Base-by-base conservation (phyloP, 2,113 vertebrate genomes). In the Nymphicus hollandicus region DNA sequence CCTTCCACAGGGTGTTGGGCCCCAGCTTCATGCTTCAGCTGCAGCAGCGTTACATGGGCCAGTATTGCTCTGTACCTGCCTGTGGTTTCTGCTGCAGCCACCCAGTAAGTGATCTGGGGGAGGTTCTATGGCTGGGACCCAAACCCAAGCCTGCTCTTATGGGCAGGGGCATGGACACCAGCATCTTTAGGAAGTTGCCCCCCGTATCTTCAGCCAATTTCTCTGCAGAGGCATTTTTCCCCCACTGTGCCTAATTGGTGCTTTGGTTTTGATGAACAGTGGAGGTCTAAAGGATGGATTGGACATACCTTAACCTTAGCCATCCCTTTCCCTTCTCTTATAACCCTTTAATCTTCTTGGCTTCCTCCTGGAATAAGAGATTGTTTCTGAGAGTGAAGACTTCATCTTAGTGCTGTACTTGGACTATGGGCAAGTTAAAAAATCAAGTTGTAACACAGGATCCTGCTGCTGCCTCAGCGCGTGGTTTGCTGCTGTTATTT, bases 1-100 rank as follows among this genome's bases (percentile, higher is more conserved):
- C 44, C 61, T 84, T 70, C 31, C 0, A 0, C 5, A 29, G 13
- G 63, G 33, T 2, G 2, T 12, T 24, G 47, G 29, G 39, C 52
- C 50, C 22, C 19, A 41, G 23, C 20, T 49, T 52, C 31, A 31
- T 4, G 8, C 29, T 41, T 35, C 8, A 43, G 58, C 47, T 29
- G 31, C 1, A 1, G 28, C 13, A 4, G 8, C 6, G 20, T 9
- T 29, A 31, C 33, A 2, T 0, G 4, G n/a, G 31, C 43, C 31
- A 13, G 6, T 15, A 2, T 2, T 6, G 17, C 33, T 77, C 18
- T 33, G 19, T 49, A 7, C 1, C 1, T 4, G 5, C 44, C 69
- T 10, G 18, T 1, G 23, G 25, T 8, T 71, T 61, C 46, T 56
- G 65, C 64, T 77, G 58, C 69, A 37, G 37, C 58, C 20, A 1